Evolutionary conservation across 1,140 invertebrate species (phyloP), one percentile per base, ranked within the genome.

Genomic region (Trachymyrmex septentrionalis): DNA sequence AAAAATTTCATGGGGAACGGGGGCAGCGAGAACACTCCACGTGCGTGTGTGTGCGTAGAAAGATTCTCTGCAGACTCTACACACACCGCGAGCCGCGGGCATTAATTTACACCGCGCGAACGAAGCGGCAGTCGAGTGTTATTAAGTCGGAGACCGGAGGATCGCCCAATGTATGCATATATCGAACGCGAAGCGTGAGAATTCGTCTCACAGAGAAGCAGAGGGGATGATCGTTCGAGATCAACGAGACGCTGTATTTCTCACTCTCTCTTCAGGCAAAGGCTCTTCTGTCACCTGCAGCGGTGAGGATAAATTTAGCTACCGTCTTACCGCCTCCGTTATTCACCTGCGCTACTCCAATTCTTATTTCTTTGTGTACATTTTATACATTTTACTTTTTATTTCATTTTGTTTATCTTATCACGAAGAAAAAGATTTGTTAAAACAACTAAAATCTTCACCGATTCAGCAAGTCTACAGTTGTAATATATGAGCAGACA

Each of bases 171-270:
- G 77, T 19, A 61, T 64, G 53, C 55, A 50, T 27, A 61, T 73
- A 67, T 73, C 75, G 69, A 59, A 21, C 55, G 53, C 66, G 75
- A 88, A 87, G 90, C 85, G 90, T 91, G 90, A 91, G 77, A 91
- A 89, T 91, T 91, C 85, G 76, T 90, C 86, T 81, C 88, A 73
- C 69, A 55, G 77, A 55, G 75, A 88, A 77, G 53, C n/a, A 12
- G 30, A 48, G 21, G 57, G 80, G 88, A 90, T 86, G 88, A 90
- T 86, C 86, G 75, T 90, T 90, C 88, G 30, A 38, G 69, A 87
- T 90, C 69, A 87, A 80, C 80, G 21, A 69, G 81, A 21, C 63
- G 73, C 38, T 59, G 67, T 75, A 63, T 88, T 86, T 71, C 80
- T 84, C 81, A 76, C 50, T 76, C 53, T 72, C 24, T 61, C 61